These are phyloP conservation scores for Eupithecia exiguata DNA, from an alignment of 2,888 invertebrate genomes.

Conservation along the genomic window DNA sequence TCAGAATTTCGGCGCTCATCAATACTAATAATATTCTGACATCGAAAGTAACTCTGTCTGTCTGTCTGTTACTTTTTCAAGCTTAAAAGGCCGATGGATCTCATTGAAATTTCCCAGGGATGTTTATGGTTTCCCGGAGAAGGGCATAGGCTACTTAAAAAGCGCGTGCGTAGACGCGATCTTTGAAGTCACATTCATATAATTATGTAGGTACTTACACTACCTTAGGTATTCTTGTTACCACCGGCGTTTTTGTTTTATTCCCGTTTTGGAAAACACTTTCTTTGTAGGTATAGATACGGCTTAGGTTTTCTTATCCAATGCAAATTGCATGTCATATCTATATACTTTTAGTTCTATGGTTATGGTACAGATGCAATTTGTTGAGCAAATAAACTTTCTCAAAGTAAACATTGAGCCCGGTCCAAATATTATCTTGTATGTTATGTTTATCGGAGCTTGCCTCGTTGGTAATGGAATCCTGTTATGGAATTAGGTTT, in stretches of 20 bases:
- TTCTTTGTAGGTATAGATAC: neutral
- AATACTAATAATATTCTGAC: too few species aligned
- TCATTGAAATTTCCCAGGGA: too few species aligned
- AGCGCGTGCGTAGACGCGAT: too few species aligned
- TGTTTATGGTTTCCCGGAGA: too few species aligned
- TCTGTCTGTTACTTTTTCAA: too few species aligned
- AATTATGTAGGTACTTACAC: too few species aligned
- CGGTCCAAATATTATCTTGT: constrained; percentile 26
- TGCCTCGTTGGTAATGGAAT: constrained; percentile 10
- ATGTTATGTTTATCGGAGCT: constrained; percentile 10
- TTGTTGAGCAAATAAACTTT: constrained; percentile 51
- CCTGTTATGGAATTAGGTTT: neutral
- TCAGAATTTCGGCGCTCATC: too few species aligned
- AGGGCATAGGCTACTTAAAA: too few species aligned
- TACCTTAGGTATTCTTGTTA: too few species aligned
- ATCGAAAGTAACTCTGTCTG: too few species aligned
- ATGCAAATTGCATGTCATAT: neutral
- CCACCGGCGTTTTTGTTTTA: neutral
- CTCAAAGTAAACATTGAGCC: constrained; percentile 32
- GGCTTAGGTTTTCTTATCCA: neutral
- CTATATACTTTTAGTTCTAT: neutral
- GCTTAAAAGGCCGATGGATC: too few species aligned
- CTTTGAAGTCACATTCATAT: too few species aligned
- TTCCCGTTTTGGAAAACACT: neutral
- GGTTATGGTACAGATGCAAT: constrained; percentile 45